Evolutionary conservation across 2,797 vertebrate species (phyloP).

Genomic region (Pseudocheirus occidentalis): DNA sequence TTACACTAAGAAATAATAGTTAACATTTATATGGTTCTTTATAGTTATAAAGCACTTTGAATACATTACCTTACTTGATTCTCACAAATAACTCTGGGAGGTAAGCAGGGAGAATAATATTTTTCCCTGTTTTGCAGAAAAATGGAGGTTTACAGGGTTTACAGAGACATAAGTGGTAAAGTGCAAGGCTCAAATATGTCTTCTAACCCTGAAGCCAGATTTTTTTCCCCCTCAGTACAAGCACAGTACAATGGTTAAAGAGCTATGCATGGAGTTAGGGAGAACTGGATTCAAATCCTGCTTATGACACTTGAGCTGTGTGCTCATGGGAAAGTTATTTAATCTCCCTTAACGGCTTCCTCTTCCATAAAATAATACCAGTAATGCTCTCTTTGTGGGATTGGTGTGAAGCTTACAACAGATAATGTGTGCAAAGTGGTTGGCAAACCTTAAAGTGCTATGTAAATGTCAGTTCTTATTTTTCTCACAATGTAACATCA

Average conservation of each 20-base stretch:
- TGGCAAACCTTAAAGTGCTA: background rate
- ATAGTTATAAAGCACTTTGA: background rate
- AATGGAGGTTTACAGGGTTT: background rate
- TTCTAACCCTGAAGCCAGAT: background rate
- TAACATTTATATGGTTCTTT: background rate
- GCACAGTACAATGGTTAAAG: background rate
- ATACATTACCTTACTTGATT: background rate
- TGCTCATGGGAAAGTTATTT: background rate
- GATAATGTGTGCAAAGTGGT: background rate
- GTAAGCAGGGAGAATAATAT: background rate
- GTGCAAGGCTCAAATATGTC: background rate
- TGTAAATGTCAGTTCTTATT: background rate
- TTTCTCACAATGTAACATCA: constrained; percentile 17
- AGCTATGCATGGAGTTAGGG: background rate
- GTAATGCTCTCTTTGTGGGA: background rate
- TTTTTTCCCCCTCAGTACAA: background rate
- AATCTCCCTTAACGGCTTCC: background rate
- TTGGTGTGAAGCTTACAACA: background rate
- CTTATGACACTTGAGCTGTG: background rate
- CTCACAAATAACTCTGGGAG: background rate
- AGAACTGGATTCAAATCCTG: background rate
- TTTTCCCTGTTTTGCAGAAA: background rate
- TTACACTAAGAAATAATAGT: constrained; percentile 29
- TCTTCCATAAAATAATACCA: background rate
- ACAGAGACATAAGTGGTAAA: background rate